Conservation (phyloP, 1,140 invertebrate species). For the Pogonognathellus flavescens region DNA sequence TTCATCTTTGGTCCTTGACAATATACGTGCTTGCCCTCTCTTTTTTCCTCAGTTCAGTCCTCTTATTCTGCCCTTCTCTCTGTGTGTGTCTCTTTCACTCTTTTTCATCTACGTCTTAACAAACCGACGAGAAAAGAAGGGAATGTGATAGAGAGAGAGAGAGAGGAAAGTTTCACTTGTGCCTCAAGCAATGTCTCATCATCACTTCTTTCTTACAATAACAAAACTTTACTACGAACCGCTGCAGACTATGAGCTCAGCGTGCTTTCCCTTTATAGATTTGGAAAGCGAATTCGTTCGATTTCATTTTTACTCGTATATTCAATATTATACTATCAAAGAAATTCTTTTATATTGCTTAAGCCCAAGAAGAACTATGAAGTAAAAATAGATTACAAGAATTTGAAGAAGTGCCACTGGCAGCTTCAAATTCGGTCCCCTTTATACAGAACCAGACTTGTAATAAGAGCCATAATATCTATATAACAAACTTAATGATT, state of each 20-base stretch:
- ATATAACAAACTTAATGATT: constrained; percentile 30
- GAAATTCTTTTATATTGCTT: not conserved
- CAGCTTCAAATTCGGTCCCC: not conserved
- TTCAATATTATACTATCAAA: not conserved
- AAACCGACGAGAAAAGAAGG: constrained; percentile 6
- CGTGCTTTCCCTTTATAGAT: not conserved
- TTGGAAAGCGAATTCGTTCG: too few relatives aligned
- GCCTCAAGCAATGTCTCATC: constrained; percentile 38
- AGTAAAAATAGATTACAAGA: not conserved
- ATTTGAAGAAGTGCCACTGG: not conserved
- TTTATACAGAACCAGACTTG: not conserved
- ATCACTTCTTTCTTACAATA: constrained; percentile 36
- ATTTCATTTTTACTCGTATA: not conserved
- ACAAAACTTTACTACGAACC: constrained; percentile 19
- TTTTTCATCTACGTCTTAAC: constrained; percentile 6
- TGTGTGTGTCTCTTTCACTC: constrained; percentile 14
- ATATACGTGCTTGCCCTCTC: constrained; percentile 9
- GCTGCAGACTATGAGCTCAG: not conserved
- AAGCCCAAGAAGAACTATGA: not conserved
- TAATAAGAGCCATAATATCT: not conserved
- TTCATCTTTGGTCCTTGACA: constrained; percentile 13
- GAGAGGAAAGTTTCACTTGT: constrained; percentile 10
- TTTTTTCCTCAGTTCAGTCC: not conserved
- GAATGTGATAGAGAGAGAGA: not conserved
- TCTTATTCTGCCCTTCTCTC: not conserved